phyloP scores from a whole-genome alignment of 2,888 invertebrate genomes.

The Gymnocheta viridis region DNA sequence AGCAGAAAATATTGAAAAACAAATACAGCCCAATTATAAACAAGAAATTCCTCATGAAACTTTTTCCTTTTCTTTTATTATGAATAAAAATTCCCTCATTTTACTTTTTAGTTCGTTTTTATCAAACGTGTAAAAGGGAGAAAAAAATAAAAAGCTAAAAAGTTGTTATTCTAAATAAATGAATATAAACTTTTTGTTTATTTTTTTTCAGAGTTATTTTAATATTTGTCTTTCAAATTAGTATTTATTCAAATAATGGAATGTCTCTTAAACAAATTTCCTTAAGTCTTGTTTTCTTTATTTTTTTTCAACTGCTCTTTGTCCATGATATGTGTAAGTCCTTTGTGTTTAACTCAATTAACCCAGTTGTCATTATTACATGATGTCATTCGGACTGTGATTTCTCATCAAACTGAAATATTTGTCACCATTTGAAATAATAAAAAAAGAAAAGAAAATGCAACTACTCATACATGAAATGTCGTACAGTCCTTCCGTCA shows the following conservation, averaged over 20 bases:
- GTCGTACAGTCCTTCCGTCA: background rate
- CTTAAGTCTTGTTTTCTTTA: background rate
- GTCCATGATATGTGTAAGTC: background rate
- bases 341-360: background rate
- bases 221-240: background rate
- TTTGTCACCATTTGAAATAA: conserved; percentile 1
- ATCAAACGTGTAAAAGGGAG: no score
- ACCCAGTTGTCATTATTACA: background rate
- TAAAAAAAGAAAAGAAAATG: background rate
- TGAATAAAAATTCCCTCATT: no score
- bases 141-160: no score
- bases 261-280: background rate
- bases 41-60: no score
- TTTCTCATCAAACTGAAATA: conserved; percentile 7
- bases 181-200: background rate
- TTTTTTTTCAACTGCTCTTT: background rate
- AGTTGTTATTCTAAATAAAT: background rate
- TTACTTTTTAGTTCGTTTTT: no score
- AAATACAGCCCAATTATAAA: no score
- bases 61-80: no score
- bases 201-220: background rate
- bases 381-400: background rate
- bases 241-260: background rate
- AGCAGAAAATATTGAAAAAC: no score
- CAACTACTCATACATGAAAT: background rate